Conservation (phyloP, 2,888 invertebrate genomes). For the Heterodera filipjevi region DNA sequence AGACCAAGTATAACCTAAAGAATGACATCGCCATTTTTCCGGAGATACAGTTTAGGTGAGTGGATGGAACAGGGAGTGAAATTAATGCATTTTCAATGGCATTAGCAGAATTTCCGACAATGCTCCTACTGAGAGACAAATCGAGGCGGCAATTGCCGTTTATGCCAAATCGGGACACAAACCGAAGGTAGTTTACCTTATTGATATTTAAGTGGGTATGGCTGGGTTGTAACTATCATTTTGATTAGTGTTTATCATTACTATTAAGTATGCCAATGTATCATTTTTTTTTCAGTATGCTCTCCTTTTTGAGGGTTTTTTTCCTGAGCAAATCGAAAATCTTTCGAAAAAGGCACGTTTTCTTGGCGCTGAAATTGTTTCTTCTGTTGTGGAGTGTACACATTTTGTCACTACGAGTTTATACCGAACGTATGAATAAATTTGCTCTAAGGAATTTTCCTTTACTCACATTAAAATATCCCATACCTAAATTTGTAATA, state of each 20-base stretch:
- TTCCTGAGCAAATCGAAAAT: conserved; percentile 31
- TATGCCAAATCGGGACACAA: neutral
- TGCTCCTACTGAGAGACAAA: conserved; percentile 42
- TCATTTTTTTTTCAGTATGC: conserved; percentile 29
- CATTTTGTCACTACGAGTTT: conserved; percentile 84
- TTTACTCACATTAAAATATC: neutral
- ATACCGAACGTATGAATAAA: conserved; percentile 72
- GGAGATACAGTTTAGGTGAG: conserved; percentile 47
- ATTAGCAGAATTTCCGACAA: conserved; percentile 25
- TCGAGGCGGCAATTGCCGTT: conserved; percentile 29
- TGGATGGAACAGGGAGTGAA: neutral
- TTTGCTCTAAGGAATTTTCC: too few species aligned
- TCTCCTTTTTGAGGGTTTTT: conserved; percentile 35
- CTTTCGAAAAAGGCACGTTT: conserved; percentile 39
- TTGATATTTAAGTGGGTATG: too few species aligned
- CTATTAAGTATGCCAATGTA: too few species aligned
- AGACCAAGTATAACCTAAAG: conserved; percentile 35
- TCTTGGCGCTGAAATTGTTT: conserved; percentile 78
- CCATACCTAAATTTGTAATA: too few species aligned
- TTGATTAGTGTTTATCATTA: too few species aligned
- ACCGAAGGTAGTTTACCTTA: neutral
- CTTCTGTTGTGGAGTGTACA: conserved; percentile 79
- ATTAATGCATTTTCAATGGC: conserved; percentile 11
- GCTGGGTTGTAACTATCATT: too few species aligned
- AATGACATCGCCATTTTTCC: conserved; percentile 50